Base-by-base conservation (phyloP, 2,888 invertebrate species). In the Apamea epomidion region DNA sequence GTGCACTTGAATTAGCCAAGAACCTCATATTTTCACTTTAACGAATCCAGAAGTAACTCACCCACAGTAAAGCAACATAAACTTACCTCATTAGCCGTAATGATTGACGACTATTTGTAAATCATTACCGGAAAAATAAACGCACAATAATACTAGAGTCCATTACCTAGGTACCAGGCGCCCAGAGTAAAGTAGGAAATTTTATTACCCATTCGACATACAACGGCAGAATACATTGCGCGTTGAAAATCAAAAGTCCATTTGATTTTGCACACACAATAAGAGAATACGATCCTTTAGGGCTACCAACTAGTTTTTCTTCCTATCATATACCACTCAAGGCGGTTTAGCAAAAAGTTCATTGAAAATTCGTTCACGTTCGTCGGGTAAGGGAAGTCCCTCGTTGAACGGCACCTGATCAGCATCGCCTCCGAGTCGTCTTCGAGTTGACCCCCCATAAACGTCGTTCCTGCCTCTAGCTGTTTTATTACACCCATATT, bases 291-390 rank as follows among this genome's bases (percentile, higher is more conserved):
- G 73, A 67, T 68, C 58, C n/a, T 64, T 65, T 51, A 54, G 78
- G 65, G 58, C 29, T 62, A 45, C 62, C 45, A 73, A 70, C 67
- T 73, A 75, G 77, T 86, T 75, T 83, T 77, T 73, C 37, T 45
- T 64, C 65, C 21, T 68, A 42, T 62, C 58, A 37, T 60, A 32
- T 58, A 71, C 69, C 42, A 78, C 62, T 70, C 58, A 71, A 12
- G 21, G 65, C 8, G 67, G 65, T 71, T 75, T 54, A 37, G 60
- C 37, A 82, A 85, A 69, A 82, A 85, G 29, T 78, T 78, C 60
- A 87, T 90, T 85, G 80, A 78, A 79, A 91, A 84, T 87, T 90
- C 70, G 65, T 78, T 85, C 90, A 91, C 91, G 91, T 88, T 76
- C 69, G 65, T 64, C 72, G 76, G 69, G 72, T 69, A 74, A 69